phyloP scores from a whole-genome alignment of 2,888 invertebrate species.

The Synergus laeviventris region DNA sequence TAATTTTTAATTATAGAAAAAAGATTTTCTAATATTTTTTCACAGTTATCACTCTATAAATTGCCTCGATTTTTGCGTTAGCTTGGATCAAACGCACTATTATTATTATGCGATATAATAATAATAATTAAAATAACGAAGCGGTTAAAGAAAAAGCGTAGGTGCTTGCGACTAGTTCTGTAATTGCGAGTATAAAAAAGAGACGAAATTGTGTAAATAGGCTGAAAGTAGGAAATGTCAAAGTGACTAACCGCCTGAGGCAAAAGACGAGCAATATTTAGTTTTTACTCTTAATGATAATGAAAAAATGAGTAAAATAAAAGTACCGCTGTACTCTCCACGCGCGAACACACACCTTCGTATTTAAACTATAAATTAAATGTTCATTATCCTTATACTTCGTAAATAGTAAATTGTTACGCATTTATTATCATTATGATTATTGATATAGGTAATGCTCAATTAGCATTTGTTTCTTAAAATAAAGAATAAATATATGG shows the following conservation, averaged over 20 bases:
- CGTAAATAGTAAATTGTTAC: slow-evolving; percentile 75
- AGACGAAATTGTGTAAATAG: slow-evolving; percentile 64
- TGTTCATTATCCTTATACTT: slow-evolving; percentile 75
- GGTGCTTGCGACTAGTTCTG: slow-evolving; percentile 44
- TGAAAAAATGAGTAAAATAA: slow-evolving; percentile 55
- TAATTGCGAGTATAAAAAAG: slow-evolving; percentile 36
- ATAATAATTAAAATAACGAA: slow-evolving; percentile 36
- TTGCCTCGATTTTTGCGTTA: slow-evolving; percentile 67
- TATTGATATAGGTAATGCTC: slow-evolving; percentile 76
- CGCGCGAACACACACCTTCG: slow-evolving; percentile 68
- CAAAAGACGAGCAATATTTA: slow-evolving; percentile 74
- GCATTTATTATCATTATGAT: slow-evolving; percentile 76
- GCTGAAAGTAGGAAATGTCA: slow-evolving; percentile 67
- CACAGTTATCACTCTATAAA: slow-evolving; percentile 60
- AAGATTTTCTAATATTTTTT: slow-evolving; percentile 2
- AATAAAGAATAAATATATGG: slow-evolving; percentile 76
- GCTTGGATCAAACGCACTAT: slow-evolving; percentile 66
- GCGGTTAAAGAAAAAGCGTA: slow-evolving; percentile 39
- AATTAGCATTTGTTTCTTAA: slow-evolving; percentile 77
- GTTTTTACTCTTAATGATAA: slow-evolving; percentile 71
- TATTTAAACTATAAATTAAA: slow-evolving; percentile 75
- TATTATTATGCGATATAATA: slow-evolving; percentile 49
- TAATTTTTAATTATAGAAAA: slow-evolving; percentile 4
- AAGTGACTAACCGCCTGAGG: slow-evolving; percentile 67
- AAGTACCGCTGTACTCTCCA: slow-evolving; percentile 69